A percentile compares a stretch with the other conserved stretches of the same genome.
Evolutionary conservation across 1,140 invertebrate species (phyloP).

Genomic region (Diprion similis): DNA sequence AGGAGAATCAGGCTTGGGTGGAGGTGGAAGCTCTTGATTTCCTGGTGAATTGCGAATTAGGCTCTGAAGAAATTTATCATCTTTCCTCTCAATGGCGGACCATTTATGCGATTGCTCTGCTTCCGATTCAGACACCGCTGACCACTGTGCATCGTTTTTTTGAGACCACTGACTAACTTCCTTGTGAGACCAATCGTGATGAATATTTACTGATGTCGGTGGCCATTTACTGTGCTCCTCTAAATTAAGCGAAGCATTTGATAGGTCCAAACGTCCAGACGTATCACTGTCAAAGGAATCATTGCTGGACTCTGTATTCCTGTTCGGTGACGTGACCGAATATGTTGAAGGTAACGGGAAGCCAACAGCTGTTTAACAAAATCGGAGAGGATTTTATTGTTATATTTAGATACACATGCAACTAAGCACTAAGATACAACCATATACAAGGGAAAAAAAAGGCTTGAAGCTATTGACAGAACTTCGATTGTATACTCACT

Average conservation of each 20-base stretch:
- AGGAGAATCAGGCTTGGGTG: constrained; percentile 46
- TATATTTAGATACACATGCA: too few relatives aligned
- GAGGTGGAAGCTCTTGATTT: constrained; percentile 38
- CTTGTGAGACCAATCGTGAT: constrained; percentile 40
- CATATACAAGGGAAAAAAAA: background rate
- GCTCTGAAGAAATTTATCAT: constrained; percentile 45
- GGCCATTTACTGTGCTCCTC: constrained; percentile 44
- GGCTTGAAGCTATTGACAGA: background rate
- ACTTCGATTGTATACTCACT: constrained; percentile 36
- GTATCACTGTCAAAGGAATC: constrained; percentile 53
- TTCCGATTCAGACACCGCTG: constrained; percentile 18
- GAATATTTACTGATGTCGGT: constrained; percentile 18
- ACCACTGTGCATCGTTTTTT: constrained; percentile 42
- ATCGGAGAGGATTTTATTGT: constrained; percentile 12
- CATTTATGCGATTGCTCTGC: constrained; percentile 39
- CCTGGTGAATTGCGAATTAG: constrained; percentile 41
- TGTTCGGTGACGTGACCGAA: constrained; percentile 35
- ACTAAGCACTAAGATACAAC: background rate
- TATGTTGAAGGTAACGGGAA: constrained; percentile 43
- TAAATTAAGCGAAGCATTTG: constrained; percentile 28
- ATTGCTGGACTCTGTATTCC: constrained; percentile 53
- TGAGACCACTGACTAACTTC: constrained; percentile 35
- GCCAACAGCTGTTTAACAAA: constrained; percentile 41
- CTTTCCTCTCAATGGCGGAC: constrained; percentile 38
- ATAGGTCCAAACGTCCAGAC: constrained; percentile 35